phyloP scores from a whole-genome alignment of 1,140 invertebrate species.

The Muscidifurax raptorellus region DNA sequence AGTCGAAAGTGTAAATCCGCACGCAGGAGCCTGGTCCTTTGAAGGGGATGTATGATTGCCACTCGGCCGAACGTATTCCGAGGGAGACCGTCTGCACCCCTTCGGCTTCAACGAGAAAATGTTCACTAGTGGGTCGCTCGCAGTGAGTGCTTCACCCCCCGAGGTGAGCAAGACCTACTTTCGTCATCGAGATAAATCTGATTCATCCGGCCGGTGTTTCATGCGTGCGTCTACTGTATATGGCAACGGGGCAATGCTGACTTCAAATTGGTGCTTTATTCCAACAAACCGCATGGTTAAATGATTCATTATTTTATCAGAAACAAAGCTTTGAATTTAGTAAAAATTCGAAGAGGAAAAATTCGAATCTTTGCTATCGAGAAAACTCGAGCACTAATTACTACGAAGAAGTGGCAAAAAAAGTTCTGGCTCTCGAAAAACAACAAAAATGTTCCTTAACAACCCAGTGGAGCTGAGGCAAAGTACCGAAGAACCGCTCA shows the following conservation, averaged over 20 bases:
- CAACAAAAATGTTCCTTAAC: slow-evolving; percentile 10
- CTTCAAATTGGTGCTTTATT: too few species aligned
- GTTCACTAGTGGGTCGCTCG: slow-evolving; percentile 6
- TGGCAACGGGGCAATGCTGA: too few species aligned
- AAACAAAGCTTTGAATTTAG: too few species aligned
- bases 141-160: not conserved
- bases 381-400: not conserved
- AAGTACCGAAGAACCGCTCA: slow-evolving; percentile 10
- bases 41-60: slow-evolving; percentile 71
- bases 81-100: slow-evolving; percentile 55
- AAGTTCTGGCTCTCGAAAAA: not conserved
- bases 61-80: slow-evolving; percentile 51
- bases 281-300: too few species aligned
- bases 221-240: not conserved
- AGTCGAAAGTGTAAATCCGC: not conserved
- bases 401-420: not conserved
- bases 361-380: not conserved
- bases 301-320: too few species aligned
- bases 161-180: slow-evolving; percentile 14
- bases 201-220: not conserved
- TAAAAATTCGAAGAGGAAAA: too few species aligned
- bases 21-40: slow-evolving; percentile 53
- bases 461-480: not conserved
- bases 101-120: slow-evolving; percentile 62
- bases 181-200: slow-evolving; percentile 13